phyloP scores from a whole-genome alignment of 2,888 invertebrate genomes.

The Eumacrocentrus americanus region DNA sequence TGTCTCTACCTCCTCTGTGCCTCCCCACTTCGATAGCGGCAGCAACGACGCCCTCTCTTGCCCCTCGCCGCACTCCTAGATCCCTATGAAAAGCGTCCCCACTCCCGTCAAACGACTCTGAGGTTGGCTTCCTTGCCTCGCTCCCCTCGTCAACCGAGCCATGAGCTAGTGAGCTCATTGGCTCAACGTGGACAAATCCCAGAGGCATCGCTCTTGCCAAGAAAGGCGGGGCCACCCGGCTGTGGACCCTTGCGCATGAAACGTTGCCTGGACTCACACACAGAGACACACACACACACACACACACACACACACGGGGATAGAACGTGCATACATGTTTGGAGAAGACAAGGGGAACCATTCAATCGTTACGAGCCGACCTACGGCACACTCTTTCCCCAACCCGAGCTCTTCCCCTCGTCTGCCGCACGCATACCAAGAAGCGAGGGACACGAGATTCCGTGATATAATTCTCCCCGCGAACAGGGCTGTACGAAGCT shows the following conservation, averaged over 20 bases:
- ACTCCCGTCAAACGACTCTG: slow-evolving; percentile 14
- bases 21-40: slow-evolving; percentile 34
- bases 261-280: background rate
- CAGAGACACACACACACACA: background rate
- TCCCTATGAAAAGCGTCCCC: slow-evolving; percentile 18
- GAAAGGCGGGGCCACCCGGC: slow-evolving; percentile 47
- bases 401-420: background rate
- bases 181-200: slow-evolving; percentile 56
- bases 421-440: background rate
- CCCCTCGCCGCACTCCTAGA: slow-evolving; percentile 26
- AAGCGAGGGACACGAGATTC: slow-evolving; percentile 7
- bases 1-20: slow-evolving; percentile 29
- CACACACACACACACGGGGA: background rate
- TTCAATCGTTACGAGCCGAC: slow-evolving; percentile 44
- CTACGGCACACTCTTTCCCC: slow-evolving; percentile 23
- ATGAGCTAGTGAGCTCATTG: slow-evolving; percentile 44
- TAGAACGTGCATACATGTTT: slow-evolving; percentile 8
- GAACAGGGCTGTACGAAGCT: slow-evolving; percentile 15
- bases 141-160: slow-evolving; percentile 17
- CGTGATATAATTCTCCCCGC: slow-evolving; percentile 21
- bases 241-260: slow-evolving; percentile 3
- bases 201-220: slow-evolving; percentile 51
- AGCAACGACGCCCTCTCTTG: slow-evolving; percentile 47
- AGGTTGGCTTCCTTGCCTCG: slow-evolving; percentile 28
- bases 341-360: slow-evolving; percentile 27